Evolutionary conservation across 2,797 vertebrate species (phyloP), one percentile per base, ranked within the genome.

Genomic region (Sebastes iracundus): DNA sequence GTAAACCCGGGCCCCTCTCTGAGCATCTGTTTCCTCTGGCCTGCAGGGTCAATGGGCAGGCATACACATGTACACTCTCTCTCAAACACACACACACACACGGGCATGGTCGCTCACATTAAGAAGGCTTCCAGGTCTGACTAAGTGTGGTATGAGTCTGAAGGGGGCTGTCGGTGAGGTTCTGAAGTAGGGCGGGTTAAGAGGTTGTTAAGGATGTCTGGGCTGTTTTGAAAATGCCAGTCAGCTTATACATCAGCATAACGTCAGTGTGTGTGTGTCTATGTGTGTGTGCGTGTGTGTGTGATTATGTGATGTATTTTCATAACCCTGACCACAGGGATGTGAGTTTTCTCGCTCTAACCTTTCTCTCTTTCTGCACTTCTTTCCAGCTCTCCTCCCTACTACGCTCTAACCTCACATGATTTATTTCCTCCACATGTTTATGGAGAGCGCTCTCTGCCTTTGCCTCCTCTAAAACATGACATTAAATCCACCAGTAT

Each of bases 1-100:
- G 64, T 82, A 88, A 88, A 72, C 73, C 20, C 22, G 8, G 8
- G 53, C 69, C 49, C 11, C 80, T 83, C 65, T 52, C 49, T 76
- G 52, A 88, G 86, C 86, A 90, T 90, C 90, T 86, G 90, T 88
- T 92, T 92, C 89, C 88, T 90, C 59, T 77, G 68, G 67, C 72
- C 82, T 46, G 63, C 74, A 23, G 77, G 79, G 83, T 83, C 80
- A 32, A 0, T 32, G 67, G 42, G 77, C 74, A 62, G 1, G 7
- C 73, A 46, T 77, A 60, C 65, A 52, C 25, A 59, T 5, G 9
- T 5, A 38, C 55, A 20, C 59, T 38, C 81, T 60, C 62, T 42
- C 25, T 55, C 68, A 12, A 3, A 33, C 9, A 33, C 32, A 33
- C 3, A 11, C 33, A 69, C 38, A 63, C 67, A 67, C 7, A 53